These are phyloP conservation scores for Hemichromis elongatus DNA, from an alignment of 2,113 vertebrate genomes.

Conservation along the genomic window DNA sequence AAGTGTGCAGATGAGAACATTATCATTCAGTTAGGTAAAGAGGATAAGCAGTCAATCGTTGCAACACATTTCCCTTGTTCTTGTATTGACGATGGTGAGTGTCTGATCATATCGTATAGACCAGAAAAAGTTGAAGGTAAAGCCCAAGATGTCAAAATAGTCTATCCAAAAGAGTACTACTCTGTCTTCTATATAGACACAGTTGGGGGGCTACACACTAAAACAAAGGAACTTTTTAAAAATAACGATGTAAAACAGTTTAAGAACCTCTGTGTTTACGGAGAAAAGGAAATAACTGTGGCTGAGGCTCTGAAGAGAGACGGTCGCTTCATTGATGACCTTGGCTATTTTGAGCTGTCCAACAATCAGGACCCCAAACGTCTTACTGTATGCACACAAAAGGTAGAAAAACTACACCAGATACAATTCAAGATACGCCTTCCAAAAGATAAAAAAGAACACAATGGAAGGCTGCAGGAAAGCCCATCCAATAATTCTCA, in stretches of 20 bases:
- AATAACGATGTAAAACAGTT: not conserved
- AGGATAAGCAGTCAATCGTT: fast-evolving
- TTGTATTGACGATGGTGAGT: fast-evolving
- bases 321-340: not conserved
- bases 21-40: not conserved
- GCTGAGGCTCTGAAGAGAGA: slow-evolving; percentile 1
- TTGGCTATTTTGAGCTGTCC: fast-evolving
- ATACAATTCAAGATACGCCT: not conserved
- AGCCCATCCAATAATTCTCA: fast-evolving
- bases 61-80: slow-evolving; percentile 36
- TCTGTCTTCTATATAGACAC: slow-evolving; percentile 1
- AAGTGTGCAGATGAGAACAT: not conserved
- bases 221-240: not conserved
- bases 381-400: not conserved
- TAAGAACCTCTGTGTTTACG: slow-evolving; percentile 9
- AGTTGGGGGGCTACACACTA: fast-evolving
- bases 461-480: fast-evolving
- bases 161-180: not conserved
- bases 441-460: fast-evolving
- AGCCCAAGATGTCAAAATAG: fast-evolving
- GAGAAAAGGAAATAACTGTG: slow-evolving; percentile 5
- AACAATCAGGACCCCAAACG: fast-evolving
- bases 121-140: not conserved
- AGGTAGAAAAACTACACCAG: fast-evolving
- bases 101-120: not conserved